Evolutionary conservation across 1,140 invertebrate genomes (phyloP), one percentile per base, ranked within the genome.

Genomic region (Drosophila chauvacae): DNA sequence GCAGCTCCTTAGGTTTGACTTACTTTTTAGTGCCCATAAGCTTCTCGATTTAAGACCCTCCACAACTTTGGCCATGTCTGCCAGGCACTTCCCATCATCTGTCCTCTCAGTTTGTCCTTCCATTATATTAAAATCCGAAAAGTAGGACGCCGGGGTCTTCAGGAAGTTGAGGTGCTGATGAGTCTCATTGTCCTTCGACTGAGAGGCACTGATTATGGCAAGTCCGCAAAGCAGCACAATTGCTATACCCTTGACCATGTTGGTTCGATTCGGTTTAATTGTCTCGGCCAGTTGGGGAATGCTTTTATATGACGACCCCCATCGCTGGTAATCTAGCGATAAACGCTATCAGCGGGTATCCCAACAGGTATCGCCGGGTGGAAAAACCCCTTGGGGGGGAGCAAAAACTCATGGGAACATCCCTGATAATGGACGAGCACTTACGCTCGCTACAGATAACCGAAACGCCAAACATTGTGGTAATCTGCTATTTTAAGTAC

Each of bases 21-120:
- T 47, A 81, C 68, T 82, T 55, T 23, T 69, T 10, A 77, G 10
- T 2, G 48, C 55, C 62, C 62, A 71, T 1, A 18, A 18, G 10
- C 20, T 68, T 18, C 35, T 7, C 9, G 33, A 4, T 18, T 18
- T 41, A 0, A 68, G 7, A 1, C 61, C 61, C 2, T 28, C 33
- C 18, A 55, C 14, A 7, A 70, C n/a, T 35, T 23, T 44, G 1
- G 33, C 20, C 44, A 71, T 69, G 28, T 71, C 68, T 7, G 42
- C 26, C 14, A 23, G 47, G 11, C 68, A 71, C 35, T 35, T 11
- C 5, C 10, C 33, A 5, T 66, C 39, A 28, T 66, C 62, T 4
- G 44, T 28, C 3, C 23, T 59, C 3, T 35, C 37, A 20, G 30
- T 4, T 9, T n/a, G 28, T 4, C 10, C 11, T 7, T 41, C 42